Evolutionary conservation across 2,888 invertebrate species (phyloP).

Genomic region (Nowickia ferox): DNA sequence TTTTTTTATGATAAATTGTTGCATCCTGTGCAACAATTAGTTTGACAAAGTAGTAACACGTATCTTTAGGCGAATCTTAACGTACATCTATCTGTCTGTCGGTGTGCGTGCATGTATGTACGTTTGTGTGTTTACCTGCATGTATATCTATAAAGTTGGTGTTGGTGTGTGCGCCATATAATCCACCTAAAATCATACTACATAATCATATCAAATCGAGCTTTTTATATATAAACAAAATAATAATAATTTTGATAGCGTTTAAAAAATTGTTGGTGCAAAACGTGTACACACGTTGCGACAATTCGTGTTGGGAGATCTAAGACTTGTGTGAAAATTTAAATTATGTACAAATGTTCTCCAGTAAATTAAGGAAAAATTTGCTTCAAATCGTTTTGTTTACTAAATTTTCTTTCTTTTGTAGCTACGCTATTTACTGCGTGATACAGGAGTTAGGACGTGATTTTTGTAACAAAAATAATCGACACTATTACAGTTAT

Average conservation of each 20-base stretch:
- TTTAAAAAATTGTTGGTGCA: neutral
- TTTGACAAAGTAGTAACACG: slow-evolving; percentile 43
- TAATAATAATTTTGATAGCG: slow-evolving; percentile 1
- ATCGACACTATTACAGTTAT: no score
- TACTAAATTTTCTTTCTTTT: no score
- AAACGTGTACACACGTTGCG: no score
- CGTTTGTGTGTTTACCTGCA: neutral
- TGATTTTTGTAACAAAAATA: no score
- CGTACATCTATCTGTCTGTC: neutral
- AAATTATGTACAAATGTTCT: neutral
- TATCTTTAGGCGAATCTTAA: neutral
- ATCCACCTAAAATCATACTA: slow-evolving; percentile 24
- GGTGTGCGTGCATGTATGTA: neutral
- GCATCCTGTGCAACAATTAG: slow-evolving; percentile 54
- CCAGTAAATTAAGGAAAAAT: no score
- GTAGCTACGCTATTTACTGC: no score
- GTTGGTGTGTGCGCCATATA: neutral
- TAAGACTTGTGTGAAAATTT: neutral
- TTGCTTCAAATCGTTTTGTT: no score
- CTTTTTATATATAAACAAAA: neutral
- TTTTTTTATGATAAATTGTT: slow-evolving; percentile 62
- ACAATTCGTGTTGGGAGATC: neutral
- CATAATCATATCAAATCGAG: slow-evolving; percentile 1
- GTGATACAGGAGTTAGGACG: no score
- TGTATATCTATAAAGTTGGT: neutral